Percentiles rank a stretch among this genome's conserved stretches.
These are phyloP conservation scores for Plecotus auritus DNA, from an alignment of 2,113 vertebrate species.

Conservation along the genomic window DNA sequence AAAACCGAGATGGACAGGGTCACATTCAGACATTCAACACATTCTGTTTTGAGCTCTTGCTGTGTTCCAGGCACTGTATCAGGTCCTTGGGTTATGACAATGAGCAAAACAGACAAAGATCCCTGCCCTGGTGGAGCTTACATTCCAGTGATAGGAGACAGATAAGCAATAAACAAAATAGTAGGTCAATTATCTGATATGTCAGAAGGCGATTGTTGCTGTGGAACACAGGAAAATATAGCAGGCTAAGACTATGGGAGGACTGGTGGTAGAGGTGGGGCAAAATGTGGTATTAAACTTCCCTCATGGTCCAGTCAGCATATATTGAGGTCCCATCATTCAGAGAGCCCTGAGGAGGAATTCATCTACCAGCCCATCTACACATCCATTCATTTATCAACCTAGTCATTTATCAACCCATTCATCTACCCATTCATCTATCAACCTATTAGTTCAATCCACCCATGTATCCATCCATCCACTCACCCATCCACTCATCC, in stretches of 20 bases:
- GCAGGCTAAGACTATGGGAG: not conserved
- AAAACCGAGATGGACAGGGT: not conserved
- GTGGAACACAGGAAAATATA: not conserved
- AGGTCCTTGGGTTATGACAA: not conserved
- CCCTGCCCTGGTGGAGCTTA: not conserved
- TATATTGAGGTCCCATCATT: not conserved
- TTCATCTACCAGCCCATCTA: not conserved
- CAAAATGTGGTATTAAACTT: not conserved
- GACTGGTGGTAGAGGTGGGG: not conserved
- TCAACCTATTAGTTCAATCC: not conserved
- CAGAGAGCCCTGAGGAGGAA: not conserved
- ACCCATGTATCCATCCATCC: too few relatives aligned
- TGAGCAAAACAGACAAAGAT: not conserved
- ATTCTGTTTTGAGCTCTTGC: not conserved
- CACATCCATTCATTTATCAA: too few relatives aligned
- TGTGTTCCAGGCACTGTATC: not conserved
- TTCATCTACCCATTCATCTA: not conserved
- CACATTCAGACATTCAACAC: not conserved
- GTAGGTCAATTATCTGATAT: not conserved
- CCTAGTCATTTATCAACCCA: not conserved
- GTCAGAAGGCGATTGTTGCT: not conserved
- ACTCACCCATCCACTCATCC: not conserved
- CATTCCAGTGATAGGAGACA: not conserved
- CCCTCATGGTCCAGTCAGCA: not conserved
- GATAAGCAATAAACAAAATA: not conserved